phyloP scores from a whole-genome alignment of 2,113 vertebrate genomes.

The Corythaixoides concolor region DNA sequence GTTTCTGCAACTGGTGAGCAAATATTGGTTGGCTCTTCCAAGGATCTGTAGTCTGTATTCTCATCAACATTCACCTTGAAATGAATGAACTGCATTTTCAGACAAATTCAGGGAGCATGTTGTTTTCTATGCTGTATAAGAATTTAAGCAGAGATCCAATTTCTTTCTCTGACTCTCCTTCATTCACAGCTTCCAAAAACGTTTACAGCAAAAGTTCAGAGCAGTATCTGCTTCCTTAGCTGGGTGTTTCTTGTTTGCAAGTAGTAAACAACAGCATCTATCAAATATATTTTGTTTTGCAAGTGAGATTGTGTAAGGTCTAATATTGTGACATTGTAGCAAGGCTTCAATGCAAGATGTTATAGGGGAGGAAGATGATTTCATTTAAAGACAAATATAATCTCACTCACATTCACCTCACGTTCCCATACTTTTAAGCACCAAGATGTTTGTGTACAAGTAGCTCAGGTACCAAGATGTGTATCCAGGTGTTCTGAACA shows the following conservation, averaged over 20 bases:
- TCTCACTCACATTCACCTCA: background rate
- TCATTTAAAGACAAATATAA: background rate
- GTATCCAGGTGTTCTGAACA: background rate
- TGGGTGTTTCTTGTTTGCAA: background rate
- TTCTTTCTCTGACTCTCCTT: background rate
- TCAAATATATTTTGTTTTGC: background rate
- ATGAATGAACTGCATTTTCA: slow-evolving; percentile 23
- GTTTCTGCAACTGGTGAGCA: slow-evolving; percentile 1
- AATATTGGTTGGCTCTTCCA: background rate
- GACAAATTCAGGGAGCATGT: slow-evolving; percentile 7
- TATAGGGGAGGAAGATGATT: background rate
- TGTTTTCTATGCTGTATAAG: background rate
- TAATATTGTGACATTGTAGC: background rate
- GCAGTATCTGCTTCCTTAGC: background rate
- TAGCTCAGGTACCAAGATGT: background rate
- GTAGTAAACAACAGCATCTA: background rate
- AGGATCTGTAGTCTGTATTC: background rate
- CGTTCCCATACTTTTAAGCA: background rate
- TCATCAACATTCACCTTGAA: background rate
- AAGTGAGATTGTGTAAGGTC: background rate
- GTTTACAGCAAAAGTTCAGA: background rate
- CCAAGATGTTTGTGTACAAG: background rate
- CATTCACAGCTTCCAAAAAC: background rate
- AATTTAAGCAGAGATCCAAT: background rate
- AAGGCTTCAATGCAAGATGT: background rate